Percentiles rank a stretch among this genome's conserved stretches.
These are phyloP conservation scores for Danio jaintianensis DNA, from an alignment of 2,797 vertebrate species.

Conservation along the genomic window DNA sequence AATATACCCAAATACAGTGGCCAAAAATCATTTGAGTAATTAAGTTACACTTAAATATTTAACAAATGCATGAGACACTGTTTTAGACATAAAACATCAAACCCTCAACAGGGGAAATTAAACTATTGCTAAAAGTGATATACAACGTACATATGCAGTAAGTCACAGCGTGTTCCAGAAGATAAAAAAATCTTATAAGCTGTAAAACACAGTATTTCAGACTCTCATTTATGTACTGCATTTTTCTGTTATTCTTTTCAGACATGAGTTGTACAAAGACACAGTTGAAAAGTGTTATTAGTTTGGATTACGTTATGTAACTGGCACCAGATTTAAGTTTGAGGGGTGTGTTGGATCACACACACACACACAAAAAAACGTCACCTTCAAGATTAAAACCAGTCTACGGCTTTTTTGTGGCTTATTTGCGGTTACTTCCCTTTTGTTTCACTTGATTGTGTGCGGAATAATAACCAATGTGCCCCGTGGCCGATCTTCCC, in stretches of 20 bases:
- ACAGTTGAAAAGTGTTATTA: constrained; percentile 2
- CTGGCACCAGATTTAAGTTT: constrained; percentile 23
- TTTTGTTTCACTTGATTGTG: constrained; percentile 80
- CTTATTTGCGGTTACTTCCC: constrained; percentile 40
- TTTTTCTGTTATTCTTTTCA: constrained; percentile 8
- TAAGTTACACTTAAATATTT: too few species aligned
- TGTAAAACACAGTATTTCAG: too few species aligned
- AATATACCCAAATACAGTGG: too few species aligned
- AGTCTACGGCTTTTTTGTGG: constrained; percentile 59
- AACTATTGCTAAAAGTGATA: not conserved
- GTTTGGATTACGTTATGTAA: constrained; percentile 31
- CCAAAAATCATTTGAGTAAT: too few species aligned
- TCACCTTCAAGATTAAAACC: constrained; percentile 49
- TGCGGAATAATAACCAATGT: constrained; percentile 84
- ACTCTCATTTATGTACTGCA: not conserved
- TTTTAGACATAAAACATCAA: not conserved
- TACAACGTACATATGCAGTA: not conserved
- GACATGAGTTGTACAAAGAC: constrained; percentile 8
- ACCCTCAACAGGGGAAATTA: not conserved
- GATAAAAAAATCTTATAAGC: too few species aligned
- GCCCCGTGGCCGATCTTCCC: constrained; percentile 72
- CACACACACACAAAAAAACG: constrained; percentile 10
- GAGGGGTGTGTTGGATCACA: constrained; percentile 36
- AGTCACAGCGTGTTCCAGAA: not conserved
- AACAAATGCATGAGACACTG: too few species aligned